phyloP scores from a whole-genome alignment of 2,797 vertebrate species.

The Nasua narica region DNA sequence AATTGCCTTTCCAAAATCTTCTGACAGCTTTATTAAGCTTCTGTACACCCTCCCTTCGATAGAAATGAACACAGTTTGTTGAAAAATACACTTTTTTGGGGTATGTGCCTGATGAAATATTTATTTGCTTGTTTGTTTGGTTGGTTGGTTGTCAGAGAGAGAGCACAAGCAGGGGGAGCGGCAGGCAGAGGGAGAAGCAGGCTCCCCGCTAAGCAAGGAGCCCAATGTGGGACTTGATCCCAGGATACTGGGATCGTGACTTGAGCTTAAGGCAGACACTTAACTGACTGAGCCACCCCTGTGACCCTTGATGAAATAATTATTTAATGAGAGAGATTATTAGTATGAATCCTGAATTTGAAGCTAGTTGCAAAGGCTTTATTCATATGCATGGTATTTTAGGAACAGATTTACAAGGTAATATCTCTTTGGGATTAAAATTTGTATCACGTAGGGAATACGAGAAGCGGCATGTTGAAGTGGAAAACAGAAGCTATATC shows the following conservation, averaged over 20 bases:
- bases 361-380: conserved; percentile 10
- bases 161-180: too few species aligned
- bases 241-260: too few species aligned
- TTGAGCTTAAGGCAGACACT: too few species aligned
- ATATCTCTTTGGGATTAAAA: conserved; percentile 25
- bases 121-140: too few species aligned
- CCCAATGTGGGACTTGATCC: too few species aligned
- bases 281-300: too few species aligned
- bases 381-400: neutral
- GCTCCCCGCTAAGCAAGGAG: too few species aligned
- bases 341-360: conserved; percentile 16
- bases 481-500: neutral
- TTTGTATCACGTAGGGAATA: conserved; percentile 23
- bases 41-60: neutral
- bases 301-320: neutral
- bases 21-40: conserved; percentile 25
- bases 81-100: neutral
- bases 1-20: conserved; percentile 21
- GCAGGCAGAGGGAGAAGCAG: too few species aligned
- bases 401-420: conserved; percentile 23
- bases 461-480: neutral
- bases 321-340: conserved; percentile 21
- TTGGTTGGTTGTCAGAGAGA: too few species aligned
- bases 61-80: neutral
- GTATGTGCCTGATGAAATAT: neutral